Percentiles rank a stretch among this genome's conserved stretches.
Evolutionary conservation across 2,888 invertebrate species (phyloP).

Genomic region (Anorthoa munda): DNA sequence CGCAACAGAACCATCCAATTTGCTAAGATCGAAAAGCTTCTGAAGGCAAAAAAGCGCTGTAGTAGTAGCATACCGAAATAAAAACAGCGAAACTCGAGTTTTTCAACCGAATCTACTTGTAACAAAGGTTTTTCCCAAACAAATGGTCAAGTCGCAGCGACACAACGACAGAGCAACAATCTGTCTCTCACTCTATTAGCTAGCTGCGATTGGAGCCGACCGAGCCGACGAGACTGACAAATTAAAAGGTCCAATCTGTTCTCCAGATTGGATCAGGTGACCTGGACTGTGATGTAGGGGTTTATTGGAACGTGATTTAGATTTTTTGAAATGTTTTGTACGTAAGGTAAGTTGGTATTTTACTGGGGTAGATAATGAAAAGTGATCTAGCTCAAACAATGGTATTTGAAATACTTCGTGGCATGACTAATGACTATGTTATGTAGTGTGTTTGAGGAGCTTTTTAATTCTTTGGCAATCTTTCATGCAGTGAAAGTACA

Average conservation of each 20-base stretch:
- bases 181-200: conserved; percentile 69
- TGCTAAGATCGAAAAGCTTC: not conserved
- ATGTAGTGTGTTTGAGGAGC: no score
- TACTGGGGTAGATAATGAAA: not conserved
- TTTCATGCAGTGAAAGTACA: no score
- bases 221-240: conserved; percentile 63
- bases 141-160: conserved; percentile 54
- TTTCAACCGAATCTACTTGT: conserved; percentile 21
- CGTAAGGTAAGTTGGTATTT: no score
- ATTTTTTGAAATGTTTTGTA: conserved; percentile 10
- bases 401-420: not conserved
- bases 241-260: conserved; percentile 71
- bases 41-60: conserved; percentile 18
- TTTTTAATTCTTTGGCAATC: no score
- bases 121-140: conserved; percentile 54
- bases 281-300: conserved; percentile 38
- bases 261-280: conserved; percentile 59
- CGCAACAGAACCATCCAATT: conserved; percentile 8
- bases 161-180: conserved; percentile 54
- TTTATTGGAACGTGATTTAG: conserved; percentile 49
- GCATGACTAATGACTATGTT: no score
- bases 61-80: conserved; percentile 1
- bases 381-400: not conserved
- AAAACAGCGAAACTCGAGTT: conserved; percentile 38
- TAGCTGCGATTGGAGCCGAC: conserved; percentile 45